Percentiles rank a stretch among this genome's conserved stretches.
Evolutionary conservation across 2,888 invertebrate species (phyloP).

Genomic region (Teinopalpus imperialis): DNA sequence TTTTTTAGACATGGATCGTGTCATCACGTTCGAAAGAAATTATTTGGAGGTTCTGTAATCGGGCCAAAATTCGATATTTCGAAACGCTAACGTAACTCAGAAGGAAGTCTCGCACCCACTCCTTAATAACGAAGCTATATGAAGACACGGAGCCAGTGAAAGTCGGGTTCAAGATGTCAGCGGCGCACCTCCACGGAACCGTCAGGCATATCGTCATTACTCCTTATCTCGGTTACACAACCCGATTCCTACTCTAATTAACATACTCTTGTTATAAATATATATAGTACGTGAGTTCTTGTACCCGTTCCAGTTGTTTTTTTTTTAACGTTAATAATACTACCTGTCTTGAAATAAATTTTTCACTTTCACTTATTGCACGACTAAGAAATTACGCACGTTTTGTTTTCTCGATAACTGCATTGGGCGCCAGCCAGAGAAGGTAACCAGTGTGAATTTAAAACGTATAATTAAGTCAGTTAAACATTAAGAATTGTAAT

Average conservation of each 20-base stretch:
- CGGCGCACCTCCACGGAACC: constrained; percentile 37
- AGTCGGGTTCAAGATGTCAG: constrained; percentile 73
- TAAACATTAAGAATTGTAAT: too few relatives aligned
- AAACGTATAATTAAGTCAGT: too few relatives aligned
- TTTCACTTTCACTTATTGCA: constrained; percentile 7
- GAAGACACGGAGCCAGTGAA: constrained; percentile 55
- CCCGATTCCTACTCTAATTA: constrained; percentile 34
- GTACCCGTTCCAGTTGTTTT: constrained; percentile 15
- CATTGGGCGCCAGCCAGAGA: too few relatives aligned
- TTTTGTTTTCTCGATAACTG: too few relatives aligned
- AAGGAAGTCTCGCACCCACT: constrained; percentile 34
- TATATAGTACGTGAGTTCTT: not conserved
- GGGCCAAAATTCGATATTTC: constrained; percentile 3
- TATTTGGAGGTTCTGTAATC: constrained; percentile 10
- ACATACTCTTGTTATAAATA: constrained; percentile 28
- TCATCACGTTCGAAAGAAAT: constrained; percentile 9
- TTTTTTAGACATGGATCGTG: constrained; percentile 11
- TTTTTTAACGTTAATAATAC: not conserved
- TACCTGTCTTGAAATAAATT: not conserved
- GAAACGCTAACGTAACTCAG: constrained; percentile 35
- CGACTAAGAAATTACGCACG: too few relatives aligned
- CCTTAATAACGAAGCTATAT: constrained; percentile 30
- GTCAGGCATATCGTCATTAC: constrained; percentile 46
- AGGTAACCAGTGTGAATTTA: too few relatives aligned
- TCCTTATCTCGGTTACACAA: constrained; percentile 50